phyloP scores from a whole-genome alignment of 53 echinoderm and acorn worm species.

The Holothuria scabra region DNA sequence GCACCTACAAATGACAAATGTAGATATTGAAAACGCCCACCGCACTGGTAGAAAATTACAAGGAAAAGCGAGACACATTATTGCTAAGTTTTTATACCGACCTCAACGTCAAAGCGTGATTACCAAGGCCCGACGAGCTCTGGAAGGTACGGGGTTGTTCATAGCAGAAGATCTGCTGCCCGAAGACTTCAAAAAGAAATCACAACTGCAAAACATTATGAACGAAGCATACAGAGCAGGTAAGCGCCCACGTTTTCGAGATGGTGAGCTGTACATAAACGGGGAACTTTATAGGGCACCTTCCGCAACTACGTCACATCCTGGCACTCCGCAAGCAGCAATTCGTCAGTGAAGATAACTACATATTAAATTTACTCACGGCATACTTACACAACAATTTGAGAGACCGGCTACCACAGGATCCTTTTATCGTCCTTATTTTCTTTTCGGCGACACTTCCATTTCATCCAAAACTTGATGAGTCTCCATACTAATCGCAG shows the following conservation, averaged over 20 bases:
- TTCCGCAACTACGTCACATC: too few relatives aligned
- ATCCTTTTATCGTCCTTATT: too few relatives aligned
- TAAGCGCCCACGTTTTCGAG: neutral
- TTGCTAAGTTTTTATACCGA: neutral
- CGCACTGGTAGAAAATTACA: neutral
- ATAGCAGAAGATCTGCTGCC: neutral
- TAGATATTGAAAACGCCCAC: conserved; percentile 15
- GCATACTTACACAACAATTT: too few relatives aligned
- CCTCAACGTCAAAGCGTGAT: neutral
- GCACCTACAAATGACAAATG: neutral
- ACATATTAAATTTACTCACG: too few relatives aligned
- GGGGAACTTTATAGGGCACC: too few relatives aligned
- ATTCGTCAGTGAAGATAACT: too few relatives aligned
- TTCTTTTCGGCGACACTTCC: too few relatives aligned
- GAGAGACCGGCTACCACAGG: too few relatives aligned
- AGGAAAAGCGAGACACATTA: neutral
- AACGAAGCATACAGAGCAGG: conserved; percentile 13
- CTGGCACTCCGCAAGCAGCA: too few relatives aligned
- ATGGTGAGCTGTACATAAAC: too few relatives aligned
- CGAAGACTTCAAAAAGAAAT: conserved; percentile 5
- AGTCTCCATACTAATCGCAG: too few relatives aligned
- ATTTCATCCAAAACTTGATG: too few relatives aligned
- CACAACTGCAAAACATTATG: neutral
- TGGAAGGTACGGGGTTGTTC: neutral
- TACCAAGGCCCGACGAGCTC: conserved; percentile 3